phyloP scores from a whole-genome alignment of 2,113 vertebrate species.

The Ptilonorhynchus violaceus region DNA sequence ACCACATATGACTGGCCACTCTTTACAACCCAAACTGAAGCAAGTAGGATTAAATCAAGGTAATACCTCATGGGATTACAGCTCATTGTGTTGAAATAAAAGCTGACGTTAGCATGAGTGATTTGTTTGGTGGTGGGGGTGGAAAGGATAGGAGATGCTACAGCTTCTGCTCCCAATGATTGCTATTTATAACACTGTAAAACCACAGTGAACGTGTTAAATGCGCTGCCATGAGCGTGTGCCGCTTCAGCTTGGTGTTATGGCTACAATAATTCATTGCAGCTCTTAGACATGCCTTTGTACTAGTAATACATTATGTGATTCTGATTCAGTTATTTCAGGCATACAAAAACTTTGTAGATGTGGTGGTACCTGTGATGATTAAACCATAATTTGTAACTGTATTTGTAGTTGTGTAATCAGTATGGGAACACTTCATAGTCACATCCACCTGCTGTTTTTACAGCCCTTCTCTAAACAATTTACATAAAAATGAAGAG shows the following conservation, averaged over 20 bases:
- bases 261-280: neutral
- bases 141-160: neutral
- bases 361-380: neutral
- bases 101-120: neutral
- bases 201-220: neutral
- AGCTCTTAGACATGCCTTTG: neutral
- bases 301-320: neutral
- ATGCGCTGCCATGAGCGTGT: neutral
- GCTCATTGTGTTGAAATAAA: slow-evolving; percentile 49
- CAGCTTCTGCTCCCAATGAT: neutral
- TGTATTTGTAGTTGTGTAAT: neutral
- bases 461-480: neutral
- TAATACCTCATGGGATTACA: slow-evolving; percentile 40
- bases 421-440: neutral
- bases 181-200: neutral
- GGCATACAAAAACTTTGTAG: neutral
- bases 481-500: neutral
- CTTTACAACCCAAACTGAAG: slow-evolving; percentile 36
- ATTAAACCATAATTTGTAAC: neutral
- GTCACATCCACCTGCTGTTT: neutral
- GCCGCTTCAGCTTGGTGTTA: neutral
- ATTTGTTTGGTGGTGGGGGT: neutral
- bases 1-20: neutral
- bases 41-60: slow-evolving; percentile 40
- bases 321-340: neutral